phyloP scores from a whole-genome alignment of 2,888 invertebrate species.

The Orthonychiurus folsomi region DNA sequence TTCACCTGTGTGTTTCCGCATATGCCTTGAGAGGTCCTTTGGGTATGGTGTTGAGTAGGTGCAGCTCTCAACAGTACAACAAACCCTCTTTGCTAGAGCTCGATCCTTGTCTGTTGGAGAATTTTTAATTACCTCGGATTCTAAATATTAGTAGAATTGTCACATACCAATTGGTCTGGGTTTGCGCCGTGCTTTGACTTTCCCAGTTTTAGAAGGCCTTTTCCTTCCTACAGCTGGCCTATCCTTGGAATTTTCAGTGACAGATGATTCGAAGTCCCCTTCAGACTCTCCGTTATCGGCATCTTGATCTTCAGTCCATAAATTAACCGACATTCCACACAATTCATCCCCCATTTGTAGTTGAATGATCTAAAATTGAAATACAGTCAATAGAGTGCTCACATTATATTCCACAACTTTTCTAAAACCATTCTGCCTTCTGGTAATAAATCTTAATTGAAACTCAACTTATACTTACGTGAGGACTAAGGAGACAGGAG shows the following conservation, averaged over 20 bases:
- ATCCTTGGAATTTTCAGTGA: neutral
- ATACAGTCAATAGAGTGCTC: too few species aligned
- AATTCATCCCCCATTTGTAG: too few species aligned
- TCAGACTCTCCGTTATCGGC: neutral
- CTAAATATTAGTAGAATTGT: neutral
- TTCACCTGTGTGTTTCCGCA: constrained; percentile 46
- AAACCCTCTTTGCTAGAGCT: constrained; percentile 29
- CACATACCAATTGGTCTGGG: neutral
- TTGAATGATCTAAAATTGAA: too few species aligned
- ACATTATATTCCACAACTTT: too few species aligned
- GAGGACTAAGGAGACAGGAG: too few species aligned
- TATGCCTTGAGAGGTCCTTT: constrained; percentile 45
- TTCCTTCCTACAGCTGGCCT: neutral
- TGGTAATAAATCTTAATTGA: too few species aligned
- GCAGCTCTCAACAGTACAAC: constrained; percentile 41
- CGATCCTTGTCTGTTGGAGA: neutral
- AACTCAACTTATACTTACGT: too few species aligned
- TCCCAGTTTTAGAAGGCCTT: neutral
- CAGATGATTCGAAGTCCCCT: neutral
- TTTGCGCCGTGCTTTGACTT: neutral
- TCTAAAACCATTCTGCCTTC: too few species aligned
- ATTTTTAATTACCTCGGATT: neutral
- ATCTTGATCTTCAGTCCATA: too few species aligned
- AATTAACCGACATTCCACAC: too few species aligned
- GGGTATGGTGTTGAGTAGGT: constrained; percentile 40